Evolutionary conservation across 2,113 vertebrate species (phyloP), one percentile per base, ranked within the genome.

Genomic region (Archocentrus centrarchus): DNA sequence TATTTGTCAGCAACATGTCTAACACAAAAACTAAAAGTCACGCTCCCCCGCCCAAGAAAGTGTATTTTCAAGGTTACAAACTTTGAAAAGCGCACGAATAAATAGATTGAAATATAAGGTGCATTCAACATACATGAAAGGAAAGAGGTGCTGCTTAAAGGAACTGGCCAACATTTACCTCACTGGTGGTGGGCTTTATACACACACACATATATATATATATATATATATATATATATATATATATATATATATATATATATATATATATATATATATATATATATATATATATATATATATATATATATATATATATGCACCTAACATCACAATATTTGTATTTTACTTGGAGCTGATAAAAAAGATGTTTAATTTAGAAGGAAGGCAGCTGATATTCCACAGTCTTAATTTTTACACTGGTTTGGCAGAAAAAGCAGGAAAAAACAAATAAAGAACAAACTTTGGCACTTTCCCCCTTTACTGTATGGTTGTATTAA

Each of bases 1-100:
- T 66, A 77, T 57, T 83, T 91, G 87, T 93, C 87, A 88, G 58
- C 85, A 92, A 84, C 58, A 82, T 79, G 50, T 41, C 30, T 58
- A 50, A 87, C 47, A 88, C 90, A 86, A 79, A 66, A 53, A 35
- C 79, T 62, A 86, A 79, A 86, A 79, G 59, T 17, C 22, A 10
- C 8, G 22, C 2, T 13, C 6, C 15, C 1, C 24, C 30, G 10
- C 2, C 66, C 9, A 55, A 73, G 47, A 73, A 70, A 73, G 6
- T 50, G 68, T 7, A 58, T 32, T 85, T 88, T 83, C 80, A 89
- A 88, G 75, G 85, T 80, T 78, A 79, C 20, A 75, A 76, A 89
- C 64, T 84, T 78, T 76, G 4, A 80, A 64, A 81, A 61, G 17
- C n/a, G 18, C 3, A 58, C 30, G 68, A 15, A 57, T 63, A 73